A percentile compares a stretch with the other conserved stretches of the same genome.
Evolutionary conservation across 53 echinoderm and acorn worm species (phyloP).

Genomic region (Astropecten irregularis): DNA sequence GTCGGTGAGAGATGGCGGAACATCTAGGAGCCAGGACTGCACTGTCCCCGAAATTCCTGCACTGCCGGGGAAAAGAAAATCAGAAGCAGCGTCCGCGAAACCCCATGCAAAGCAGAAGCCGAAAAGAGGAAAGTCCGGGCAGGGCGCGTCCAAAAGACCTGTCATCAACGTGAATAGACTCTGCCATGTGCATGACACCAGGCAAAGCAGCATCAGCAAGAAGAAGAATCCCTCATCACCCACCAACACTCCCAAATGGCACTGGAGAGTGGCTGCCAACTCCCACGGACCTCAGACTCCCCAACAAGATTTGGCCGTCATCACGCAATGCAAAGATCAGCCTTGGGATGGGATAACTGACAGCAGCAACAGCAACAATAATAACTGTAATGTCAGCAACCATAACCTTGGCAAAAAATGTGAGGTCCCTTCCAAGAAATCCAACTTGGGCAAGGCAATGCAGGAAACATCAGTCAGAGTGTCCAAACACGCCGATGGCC

Average conservation of each 20-base stretch:
- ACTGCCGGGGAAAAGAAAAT: neutral
- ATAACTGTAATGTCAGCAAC: neutral
- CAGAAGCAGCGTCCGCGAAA: neutral
- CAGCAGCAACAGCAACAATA: conserved; percentile 14
- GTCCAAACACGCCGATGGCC: neutral
- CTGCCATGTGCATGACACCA: conserved; percentile 15
- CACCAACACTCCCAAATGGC: too few relatives aligned
- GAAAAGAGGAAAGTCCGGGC: conserved; percentile 9
- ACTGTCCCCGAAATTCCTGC: neutral
- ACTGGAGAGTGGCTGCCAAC: too few relatives aligned
- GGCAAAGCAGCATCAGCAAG: neutral
- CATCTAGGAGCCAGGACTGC: neutral
- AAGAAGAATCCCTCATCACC: too few relatives aligned
- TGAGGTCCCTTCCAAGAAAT: too few relatives aligned
- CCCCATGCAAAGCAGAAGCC: neutral
- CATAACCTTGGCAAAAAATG: too few relatives aligned
- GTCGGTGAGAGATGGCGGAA: conserved; percentile 24
- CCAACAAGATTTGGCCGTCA: neutral
- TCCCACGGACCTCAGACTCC: too few relatives aligned
- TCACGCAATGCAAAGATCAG: neutral
- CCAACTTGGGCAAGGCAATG: neutral
- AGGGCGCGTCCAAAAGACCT: conserved; percentile 5
- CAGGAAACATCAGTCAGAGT: neutral
- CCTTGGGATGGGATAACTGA: neutral
- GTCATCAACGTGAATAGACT: conserved; percentile 15